Conservation (phyloP, 2,888 invertebrate species). For the Micoletzkya japonica region DNA sequence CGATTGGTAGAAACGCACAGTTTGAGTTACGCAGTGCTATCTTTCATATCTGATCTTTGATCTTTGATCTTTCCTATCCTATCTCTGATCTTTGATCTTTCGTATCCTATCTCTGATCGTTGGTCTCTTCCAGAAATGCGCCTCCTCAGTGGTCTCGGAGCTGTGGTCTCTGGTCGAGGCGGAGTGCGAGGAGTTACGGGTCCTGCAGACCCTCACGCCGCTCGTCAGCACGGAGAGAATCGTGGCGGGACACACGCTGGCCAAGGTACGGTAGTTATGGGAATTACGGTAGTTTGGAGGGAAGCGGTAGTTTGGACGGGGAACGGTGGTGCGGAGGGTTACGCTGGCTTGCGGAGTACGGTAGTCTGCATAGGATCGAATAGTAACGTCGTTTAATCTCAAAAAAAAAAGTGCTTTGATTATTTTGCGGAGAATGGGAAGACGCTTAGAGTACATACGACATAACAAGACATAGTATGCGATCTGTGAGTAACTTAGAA, state of each 20-base stretch:
- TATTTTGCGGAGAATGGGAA: too few relatives aligned
- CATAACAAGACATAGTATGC: too few relatives aligned
- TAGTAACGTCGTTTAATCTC: too few relatives aligned
- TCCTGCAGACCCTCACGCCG: conserved; percentile 81
- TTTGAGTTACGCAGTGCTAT: not conserved
- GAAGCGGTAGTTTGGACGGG: too few relatives aligned
- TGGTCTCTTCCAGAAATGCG: conserved; percentile 76
- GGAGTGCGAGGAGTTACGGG: conserved; percentile 91
- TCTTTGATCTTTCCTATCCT: not conserved
- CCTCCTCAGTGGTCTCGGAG: conserved; percentile 87
- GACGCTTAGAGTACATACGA: too few relatives aligned
- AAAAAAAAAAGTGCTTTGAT: too few relatives aligned
- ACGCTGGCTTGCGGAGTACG: too few relatives aligned
- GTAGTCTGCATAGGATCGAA: too few relatives aligned
- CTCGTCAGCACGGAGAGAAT: conserved; percentile 91
- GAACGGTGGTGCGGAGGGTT: too few relatives aligned
- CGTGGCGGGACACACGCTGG: conserved; percentile 89
- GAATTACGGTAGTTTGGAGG: not conserved
- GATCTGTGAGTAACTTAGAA: too few relatives aligned
- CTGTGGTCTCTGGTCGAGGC: conserved; percentile 90
- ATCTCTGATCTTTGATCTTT: not conserved
- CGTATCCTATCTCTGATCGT: not conserved
- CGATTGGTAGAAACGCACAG: too few relatives aligned
- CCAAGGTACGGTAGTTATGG: conserved; percentile 73
- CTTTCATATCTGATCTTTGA: not conserved